Conservation (phyloP, 2,888 invertebrate genomes). For the Drosophila hamatofila region DNA sequence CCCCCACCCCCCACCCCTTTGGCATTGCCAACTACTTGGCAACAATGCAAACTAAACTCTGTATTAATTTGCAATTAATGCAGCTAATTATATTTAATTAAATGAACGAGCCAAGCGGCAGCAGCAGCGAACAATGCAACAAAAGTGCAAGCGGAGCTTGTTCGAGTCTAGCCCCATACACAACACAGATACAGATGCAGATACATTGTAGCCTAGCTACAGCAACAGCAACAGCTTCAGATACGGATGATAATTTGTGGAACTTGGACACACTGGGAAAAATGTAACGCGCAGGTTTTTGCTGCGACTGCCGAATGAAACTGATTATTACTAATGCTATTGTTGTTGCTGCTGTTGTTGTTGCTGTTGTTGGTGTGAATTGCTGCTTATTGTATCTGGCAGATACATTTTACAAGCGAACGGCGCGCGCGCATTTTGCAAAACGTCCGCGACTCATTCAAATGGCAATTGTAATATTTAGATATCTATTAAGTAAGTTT, state of each 20-base stretch:
- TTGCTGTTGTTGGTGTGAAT: conserved; percentile 67
- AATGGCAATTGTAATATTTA: conserved; percentile 75
- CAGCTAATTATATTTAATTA: conserved; percentile 81
- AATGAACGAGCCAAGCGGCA: conserved; percentile 73
- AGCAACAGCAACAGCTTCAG: conserved; percentile 18
- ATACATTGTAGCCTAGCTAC: conserved; percentile 38
- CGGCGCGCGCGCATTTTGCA: conserved; percentile 62
- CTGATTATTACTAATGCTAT: conserved; percentile 80
- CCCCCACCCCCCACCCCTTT: background rate
- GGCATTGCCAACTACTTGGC: conserved; percentile 35
- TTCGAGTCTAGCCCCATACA: conserved; percentile 28
- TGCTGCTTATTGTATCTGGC: conserved; percentile 76
- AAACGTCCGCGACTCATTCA: conserved; percentile 58
- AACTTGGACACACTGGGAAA: conserved; percentile 73
- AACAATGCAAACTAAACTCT: conserved; percentile 75
- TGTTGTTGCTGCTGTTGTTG: conserved; percentile 42
- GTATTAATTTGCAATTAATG: conserved; percentile 82
- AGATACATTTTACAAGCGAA: conserved; percentile 69
- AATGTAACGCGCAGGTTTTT: conserved; percentile 73
- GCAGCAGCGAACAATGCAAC: conserved; percentile 61
- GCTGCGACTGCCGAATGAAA: conserved; percentile 70
- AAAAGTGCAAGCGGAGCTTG: conserved; percentile 27
- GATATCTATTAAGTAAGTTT: conserved; percentile 44
- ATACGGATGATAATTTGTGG: conserved; percentile 49
- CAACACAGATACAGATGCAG: conserved; percentile 18